Percentiles rank a stretch among this genome's conserved stretches.
phyloP scores from a whole-genome alignment of 2,113 vertebrate genomes.

The Pelvicachromis taeniatus region DNA sequence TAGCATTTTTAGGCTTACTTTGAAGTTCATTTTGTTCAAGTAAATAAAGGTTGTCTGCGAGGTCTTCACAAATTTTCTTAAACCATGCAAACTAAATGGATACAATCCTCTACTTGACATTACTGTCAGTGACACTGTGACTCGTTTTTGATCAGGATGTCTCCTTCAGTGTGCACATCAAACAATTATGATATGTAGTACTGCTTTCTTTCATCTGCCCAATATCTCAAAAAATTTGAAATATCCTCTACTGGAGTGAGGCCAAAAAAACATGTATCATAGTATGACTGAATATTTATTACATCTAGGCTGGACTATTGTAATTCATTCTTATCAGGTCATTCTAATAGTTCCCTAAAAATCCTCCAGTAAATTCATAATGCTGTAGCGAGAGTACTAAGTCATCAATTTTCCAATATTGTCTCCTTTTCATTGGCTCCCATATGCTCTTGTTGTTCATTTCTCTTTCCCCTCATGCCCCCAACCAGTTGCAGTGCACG shows the following conservation, averaged over 20 bases:
- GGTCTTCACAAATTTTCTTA: not conserved
- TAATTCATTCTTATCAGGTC: not conserved
- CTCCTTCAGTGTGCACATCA: not conserved
- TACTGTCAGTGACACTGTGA: not conserved
- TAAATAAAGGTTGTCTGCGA: not conserved
- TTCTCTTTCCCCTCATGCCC: not conserved
- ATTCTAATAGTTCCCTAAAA: not conserved
- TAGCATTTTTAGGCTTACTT: not conserved
- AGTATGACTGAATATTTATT: not conserved
- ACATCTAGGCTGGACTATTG: not conserved
- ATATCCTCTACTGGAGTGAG: not conserved
- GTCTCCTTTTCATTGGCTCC: not conserved
- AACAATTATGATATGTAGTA: not conserved
- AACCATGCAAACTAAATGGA: not conserved
- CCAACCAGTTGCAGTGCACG: not conserved
- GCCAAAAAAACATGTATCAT: not conserved
- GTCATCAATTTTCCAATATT: too few relatives aligned
- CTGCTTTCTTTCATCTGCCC: not conserved
- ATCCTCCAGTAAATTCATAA: not conserved
- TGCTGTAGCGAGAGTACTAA: not conserved
- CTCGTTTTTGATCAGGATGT: not conserved
- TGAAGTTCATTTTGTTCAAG: not conserved
- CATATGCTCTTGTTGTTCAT: not conserved
- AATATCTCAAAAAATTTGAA: not conserved
- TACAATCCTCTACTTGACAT: not conserved